Percentiles rank a stretch among this genome's conserved stretches.
phyloP scores from a whole-genome alignment of 2,113 vertebrate species.

The Alaudala cheleensis region DNA sequence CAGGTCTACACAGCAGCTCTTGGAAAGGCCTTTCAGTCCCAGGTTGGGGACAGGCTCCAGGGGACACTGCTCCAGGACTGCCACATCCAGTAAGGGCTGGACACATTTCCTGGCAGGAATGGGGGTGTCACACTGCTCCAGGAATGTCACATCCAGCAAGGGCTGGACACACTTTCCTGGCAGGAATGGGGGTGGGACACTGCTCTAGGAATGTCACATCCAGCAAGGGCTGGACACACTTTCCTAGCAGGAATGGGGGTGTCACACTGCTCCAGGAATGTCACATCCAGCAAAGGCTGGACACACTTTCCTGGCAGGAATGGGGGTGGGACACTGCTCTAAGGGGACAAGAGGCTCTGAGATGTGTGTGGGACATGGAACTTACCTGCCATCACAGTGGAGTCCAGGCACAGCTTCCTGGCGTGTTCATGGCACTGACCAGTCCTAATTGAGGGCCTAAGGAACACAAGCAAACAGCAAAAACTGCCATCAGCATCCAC shows the following conservation, averaged over 20 bases:
- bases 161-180: not conserved
- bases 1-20: not conserved
- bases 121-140: not conserved
- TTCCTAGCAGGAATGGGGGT: not conserved
- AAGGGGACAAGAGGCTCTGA: not conserved
- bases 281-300: not conserved
- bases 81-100: not conserved
- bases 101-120: not conserved
- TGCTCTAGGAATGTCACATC: not conserved
- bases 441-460: not conserved
- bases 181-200: not conserved
- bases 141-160: not conserved
- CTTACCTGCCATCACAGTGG: not conserved
- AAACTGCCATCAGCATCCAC: not conserved
- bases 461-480: not conserved
- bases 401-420: not conserved
- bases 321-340: not conserved
- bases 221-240: not conserved
- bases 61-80: not conserved
- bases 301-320: not conserved
- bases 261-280: not conserved
- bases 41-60: not conserved
- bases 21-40: not conserved
- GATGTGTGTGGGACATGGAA: accelerated
- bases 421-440: accelerated